Base-by-base conservation (phyloP, 1,140 invertebrate species). In the Neodiprion fabricii region DNA sequence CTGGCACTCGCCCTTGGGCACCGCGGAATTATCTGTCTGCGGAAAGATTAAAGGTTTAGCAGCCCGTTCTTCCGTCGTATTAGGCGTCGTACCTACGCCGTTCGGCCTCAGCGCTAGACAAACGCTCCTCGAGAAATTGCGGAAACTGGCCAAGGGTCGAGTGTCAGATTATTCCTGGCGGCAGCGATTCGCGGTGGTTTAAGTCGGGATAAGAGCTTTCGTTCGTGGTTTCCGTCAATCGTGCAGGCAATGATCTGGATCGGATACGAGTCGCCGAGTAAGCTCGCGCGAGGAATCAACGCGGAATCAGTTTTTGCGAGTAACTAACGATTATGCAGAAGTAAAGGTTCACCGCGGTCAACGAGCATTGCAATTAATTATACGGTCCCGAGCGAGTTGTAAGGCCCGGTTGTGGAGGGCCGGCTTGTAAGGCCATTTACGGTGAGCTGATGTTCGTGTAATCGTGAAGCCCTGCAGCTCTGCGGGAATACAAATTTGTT, bases 401-500 rank as follows among this genome's bases (percentile, higher is more conserved):
- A 85, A 61, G 53, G 53, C 53, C 28, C 28, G 28, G 28, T 40
- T 40, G 28, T 40, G 28, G 28, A 40, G 28, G 28, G 28, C 28
- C 53, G 11, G 53, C 53, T 79, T 84, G 85, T 86, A 85, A 82
- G 80, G 77, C 84, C 85, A 86, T 87, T 87, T 87, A 87, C 80
- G 84, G 84, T 79, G 71, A 74, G 80, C 78, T 79, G 78, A 73
- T 81, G 79, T 75, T 79, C 84, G 82, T 87, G 84, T 88, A 85
- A 84, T 76, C 80, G 80, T 78, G 79, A 73, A 61, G 53, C 53
- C 53, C 28, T 5, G 28, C 28, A 61, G 53, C 11, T 14, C 53
- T 12, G 28, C 53, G n/a, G 53, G 79, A 81, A 79, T 85, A 86
- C 85, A 86, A 87, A 87, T 88, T 87, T 83, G 83, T 87, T 88